Percentiles rank a stretch among this genome's conserved stretches.
Conservation (phyloP, 2,888 invertebrate genomes). For the Phlogophora meticulosa region DNA sequence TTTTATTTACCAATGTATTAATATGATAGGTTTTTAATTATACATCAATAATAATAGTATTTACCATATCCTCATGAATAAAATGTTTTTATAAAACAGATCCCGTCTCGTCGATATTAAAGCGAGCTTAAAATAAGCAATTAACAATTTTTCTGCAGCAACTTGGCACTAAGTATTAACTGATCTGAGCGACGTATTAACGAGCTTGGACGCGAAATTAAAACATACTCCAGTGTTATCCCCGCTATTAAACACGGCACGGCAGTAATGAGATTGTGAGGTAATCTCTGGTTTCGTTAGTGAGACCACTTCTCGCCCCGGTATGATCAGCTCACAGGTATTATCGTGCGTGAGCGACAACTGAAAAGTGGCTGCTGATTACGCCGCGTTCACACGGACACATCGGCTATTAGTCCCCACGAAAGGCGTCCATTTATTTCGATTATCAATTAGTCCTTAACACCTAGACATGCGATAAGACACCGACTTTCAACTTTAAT, state of each 20-base stretch:
- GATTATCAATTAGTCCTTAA: slow-evolving; percentile 88
- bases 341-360: slow-evolving; percentile 83
- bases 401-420: slow-evolving; percentile 78
- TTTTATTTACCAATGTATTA: not conserved
- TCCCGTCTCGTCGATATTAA: slow-evolving; percentile 17
- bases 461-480: slow-evolving; percentile 84
- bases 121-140: slow-evolving; percentile 58
- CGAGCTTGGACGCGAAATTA: slow-evolving; percentile 74
- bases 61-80: not conserved
- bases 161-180: slow-evolving; percentile 62
- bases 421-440: slow-evolving; percentile 81
- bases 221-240: slow-evolving; percentile 78
- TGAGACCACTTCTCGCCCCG: slow-evolving; percentile 70
- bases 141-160: slow-evolving; percentile 60
- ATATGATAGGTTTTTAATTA: not conserved
- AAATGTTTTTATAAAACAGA: not conserved
- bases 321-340: slow-evolving; percentile 71
- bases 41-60: not conserved
- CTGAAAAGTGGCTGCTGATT: slow-evolving; percentile 87
- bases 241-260: slow-evolving; percentile 75
- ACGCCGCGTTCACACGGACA: slow-evolving; percentile 79
- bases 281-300: slow-evolving; percentile 84
- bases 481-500: slow-evolving; percentile 81
- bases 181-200: slow-evolving; percentile 70
- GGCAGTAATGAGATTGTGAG: slow-evolving; percentile 81